Conservation (phyloP, 2,113 vertebrate species). For the Anas platyrhynchos region DNA sequence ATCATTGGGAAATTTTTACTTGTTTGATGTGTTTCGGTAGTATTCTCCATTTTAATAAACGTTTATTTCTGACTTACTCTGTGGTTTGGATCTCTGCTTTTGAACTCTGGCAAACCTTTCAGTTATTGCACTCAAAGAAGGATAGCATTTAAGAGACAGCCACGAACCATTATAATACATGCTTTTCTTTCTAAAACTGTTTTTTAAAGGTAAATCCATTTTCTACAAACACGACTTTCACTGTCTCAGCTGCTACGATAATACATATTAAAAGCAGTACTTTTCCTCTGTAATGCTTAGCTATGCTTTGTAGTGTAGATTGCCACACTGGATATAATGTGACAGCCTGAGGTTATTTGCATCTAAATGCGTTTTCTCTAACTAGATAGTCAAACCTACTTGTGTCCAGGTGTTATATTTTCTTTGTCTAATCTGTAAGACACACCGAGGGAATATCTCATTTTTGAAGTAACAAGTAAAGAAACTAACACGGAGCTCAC, state of each 20-base stretch:
- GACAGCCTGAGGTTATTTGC: background rate
- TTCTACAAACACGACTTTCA: background rate
- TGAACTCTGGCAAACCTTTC: background rate
- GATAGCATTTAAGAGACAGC: background rate
- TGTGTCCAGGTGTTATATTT: background rate
- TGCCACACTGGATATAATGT: background rate
- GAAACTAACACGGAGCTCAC: background rate
- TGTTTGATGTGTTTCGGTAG: background rate
- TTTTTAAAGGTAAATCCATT: background rate
- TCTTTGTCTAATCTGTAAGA: background rate
- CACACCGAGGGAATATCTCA: background rate
- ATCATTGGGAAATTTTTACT: background rate
- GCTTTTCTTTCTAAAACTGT: rapidly evolving
- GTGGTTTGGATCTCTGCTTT: background rate
- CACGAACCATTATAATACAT: background rate
- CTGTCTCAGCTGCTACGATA: background rate
- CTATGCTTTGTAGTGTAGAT: background rate
- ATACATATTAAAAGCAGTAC: background rate
- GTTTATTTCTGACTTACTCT: background rate
- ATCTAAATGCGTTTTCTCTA: background rate
- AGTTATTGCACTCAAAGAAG: background rate
- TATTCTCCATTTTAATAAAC: background rate
- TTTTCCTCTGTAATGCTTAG: background rate
- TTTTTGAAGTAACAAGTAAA: background rate
- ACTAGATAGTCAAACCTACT: background rate